Evolutionary conservation across 2,797 vertebrate species (phyloP), one percentile per base, ranked within the genome.

Genomic region (Sebastes cheni): DNA sequence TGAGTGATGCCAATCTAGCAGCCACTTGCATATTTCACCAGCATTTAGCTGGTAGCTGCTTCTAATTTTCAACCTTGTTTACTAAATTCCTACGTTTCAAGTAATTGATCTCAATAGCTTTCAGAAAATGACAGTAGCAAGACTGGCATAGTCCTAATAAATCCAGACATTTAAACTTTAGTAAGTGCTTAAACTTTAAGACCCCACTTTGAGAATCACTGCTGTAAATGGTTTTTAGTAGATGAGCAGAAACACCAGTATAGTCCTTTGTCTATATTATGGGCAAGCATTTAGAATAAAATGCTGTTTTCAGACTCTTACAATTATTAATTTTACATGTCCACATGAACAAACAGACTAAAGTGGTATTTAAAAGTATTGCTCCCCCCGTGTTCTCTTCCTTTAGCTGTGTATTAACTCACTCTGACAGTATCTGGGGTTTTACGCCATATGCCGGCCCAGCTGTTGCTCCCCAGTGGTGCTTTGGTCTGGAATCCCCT

Each of bases 381-480:
- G 64, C 5, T 46, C 77, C 34, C 36, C 39, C 39, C 13, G 39
- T 22, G 25, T n/a, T 39, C 42, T 22, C 46, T 29, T 81, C 20
- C 3, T 54, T 30, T 67, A 22, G 8, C 67, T 64, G 72, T 36
- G 54, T 62, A 34, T 77, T 68, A 78, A 84, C 77, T 58, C 65
- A 65, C 55, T 76, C 75, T 79, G 65, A 86, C 82, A 81, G 74
- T 70, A 78, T 79, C 79, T 72, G 67, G 80, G 80, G 81, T 83
- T 87, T 86, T 66, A 83, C 67, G 62, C 86, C 91, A 89, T 93
- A 91, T 91, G 91, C 62, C 39, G 56, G 71, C 74, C 85, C 93
- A 92, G 92, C 92, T 93, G 94, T 90, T 92, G 72, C 77, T 86
- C 82, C 84, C 85, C 84, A 71, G 83, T 89, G 80, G 80, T 81